Percentiles rank a stretch among this genome's conserved stretches.
These are phyloP conservation scores for Metacarcinus magister DNA, from an alignment of 2,888 invertebrate genomes.

Conservation along the genomic window DNA sequence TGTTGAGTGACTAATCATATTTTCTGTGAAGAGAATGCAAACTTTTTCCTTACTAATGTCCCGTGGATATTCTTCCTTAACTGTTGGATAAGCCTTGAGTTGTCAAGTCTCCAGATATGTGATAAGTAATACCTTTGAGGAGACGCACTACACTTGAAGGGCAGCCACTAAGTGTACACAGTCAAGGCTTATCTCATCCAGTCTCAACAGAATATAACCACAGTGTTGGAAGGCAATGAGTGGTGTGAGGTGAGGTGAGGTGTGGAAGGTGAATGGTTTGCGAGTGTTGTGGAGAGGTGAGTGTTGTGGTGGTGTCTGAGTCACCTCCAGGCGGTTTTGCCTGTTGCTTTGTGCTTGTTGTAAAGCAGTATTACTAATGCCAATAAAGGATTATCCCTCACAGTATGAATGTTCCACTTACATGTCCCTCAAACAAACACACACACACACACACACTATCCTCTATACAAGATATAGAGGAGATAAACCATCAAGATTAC, in stretches of 20 bases:
- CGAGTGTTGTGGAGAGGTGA: background rate
- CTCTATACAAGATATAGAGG: background rate
- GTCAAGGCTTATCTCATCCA: no score
- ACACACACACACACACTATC: background rate
- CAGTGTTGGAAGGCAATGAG: background rate
- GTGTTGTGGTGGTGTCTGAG: background rate
- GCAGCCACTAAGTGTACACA: no score
- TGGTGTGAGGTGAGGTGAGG: background rate
- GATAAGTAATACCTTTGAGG: no score
- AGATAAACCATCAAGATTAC: no score
- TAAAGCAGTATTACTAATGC: conserved; percentile 8
- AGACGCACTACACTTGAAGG: no score
- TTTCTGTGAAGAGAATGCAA: no score
- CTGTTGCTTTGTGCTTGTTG: conserved; percentile 33
- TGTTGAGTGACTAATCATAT: background rate
- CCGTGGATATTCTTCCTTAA: no score
- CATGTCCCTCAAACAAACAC: background rate
- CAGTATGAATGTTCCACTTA: background rate
- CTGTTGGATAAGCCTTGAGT: background rate
- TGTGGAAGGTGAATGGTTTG: background rate
- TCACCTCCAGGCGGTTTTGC: background rate
- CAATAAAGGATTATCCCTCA: conserved; percentile 17
- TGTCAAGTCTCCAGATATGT: background rate
- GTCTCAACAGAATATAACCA: background rate
- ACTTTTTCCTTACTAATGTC: no score